Percentiles rank a stretch among this genome's conserved stretches.
phyloP scores from a whole-genome alignment of 2,113 vertebrate genomes.

The Leptodactylus fuscus region DNA sequence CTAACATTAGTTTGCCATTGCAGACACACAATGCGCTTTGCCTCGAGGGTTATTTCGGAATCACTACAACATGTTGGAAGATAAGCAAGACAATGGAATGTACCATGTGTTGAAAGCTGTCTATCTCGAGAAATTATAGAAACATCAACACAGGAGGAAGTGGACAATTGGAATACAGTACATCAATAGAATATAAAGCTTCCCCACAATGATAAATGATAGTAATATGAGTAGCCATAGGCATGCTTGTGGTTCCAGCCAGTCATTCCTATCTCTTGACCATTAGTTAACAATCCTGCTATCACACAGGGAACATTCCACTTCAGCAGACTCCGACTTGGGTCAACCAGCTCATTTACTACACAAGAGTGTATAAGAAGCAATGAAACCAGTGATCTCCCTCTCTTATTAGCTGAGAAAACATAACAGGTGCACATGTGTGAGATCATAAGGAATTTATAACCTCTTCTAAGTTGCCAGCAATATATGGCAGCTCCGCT shows the following conservation, averaged over 20 bases:
- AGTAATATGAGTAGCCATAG: constrained; percentile 30
- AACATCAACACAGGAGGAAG: constrained; percentile 46
- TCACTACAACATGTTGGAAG: background rate
- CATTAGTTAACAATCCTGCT: constrained; percentile 30
- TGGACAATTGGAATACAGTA: constrained; percentile 18
- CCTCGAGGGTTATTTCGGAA: constrained; percentile 9
- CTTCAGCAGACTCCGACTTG: constrained; percentile 19
- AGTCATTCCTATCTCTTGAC: constrained; percentile 51
- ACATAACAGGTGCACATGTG: constrained; percentile 52
- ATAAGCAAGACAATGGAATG: constrained; percentile 2
- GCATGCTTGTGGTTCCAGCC: constrained; percentile 26
- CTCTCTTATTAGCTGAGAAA: constrained; percentile 50
- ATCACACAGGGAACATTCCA: constrained; percentile 51
- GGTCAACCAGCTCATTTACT: constrained; percentile 52
- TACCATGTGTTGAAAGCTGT: constrained; percentile 44
- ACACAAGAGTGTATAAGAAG: constrained; percentile 40
- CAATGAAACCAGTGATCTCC: constrained; percentile 40
- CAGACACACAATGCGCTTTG: background rate
- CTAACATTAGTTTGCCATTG: background rate
- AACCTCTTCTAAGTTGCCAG: constrained; percentile 38
- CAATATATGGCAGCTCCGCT: constrained; percentile 40
- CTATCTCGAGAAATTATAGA: constrained; percentile 26
- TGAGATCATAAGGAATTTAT: constrained; percentile 50
- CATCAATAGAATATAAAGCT: constrained; percentile 50
- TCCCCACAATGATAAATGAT: constrained; percentile 37